Conservation (phyloP, 2,113 vertebrate species). For the Hiodon tergisus region DNA sequence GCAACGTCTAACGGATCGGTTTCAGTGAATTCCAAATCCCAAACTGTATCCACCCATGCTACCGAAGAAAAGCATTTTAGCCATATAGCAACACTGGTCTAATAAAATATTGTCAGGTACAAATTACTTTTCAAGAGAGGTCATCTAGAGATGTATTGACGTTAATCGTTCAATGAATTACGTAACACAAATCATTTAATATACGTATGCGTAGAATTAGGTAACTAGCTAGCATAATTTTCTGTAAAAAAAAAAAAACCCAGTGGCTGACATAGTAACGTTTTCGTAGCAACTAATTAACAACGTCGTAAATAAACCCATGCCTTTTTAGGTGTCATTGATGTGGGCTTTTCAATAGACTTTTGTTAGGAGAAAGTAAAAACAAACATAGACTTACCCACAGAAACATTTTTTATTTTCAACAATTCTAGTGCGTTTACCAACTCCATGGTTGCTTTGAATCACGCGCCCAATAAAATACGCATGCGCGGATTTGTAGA, state of each 20-base stretch:
- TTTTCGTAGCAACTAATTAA: too few relatives aligned
- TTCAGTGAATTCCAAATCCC: constrained; percentile 86
- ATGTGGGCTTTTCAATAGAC: background rate
- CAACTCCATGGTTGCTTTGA: constrained; percentile 57
- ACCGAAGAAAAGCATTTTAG: background rate
- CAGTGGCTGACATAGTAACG: too few relatives aligned
- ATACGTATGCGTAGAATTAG: background rate
- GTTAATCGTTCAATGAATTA: background rate
- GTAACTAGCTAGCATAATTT: background rate
- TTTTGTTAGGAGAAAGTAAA: background rate
- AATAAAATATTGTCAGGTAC: too few relatives aligned
- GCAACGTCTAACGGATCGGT: constrained; percentile 60
- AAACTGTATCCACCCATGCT: constrained; percentile 79
- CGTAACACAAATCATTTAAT: background rate
- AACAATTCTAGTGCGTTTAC: constrained; percentile 46
- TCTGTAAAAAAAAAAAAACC: too few relatives aligned
- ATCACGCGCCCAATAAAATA: constrained; percentile 49
- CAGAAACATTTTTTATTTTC: constrained; percentile 39
- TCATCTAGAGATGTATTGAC: too few relatives aligned
- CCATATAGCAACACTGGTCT: background rate
- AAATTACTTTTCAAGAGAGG: too few relatives aligned
- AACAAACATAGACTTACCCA: constrained; percentile 35
- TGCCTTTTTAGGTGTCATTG: too few relatives aligned
- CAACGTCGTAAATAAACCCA: too few relatives aligned
- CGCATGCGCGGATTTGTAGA: constrained; percentile 12